A percentile compares a stretch with the other conserved stretches of the same genome.
These are phyloP conservation scores for Anaspis maculata DNA, from an alignment of 2,888 invertebrate genomes.

Conservation along the genomic window DNA sequence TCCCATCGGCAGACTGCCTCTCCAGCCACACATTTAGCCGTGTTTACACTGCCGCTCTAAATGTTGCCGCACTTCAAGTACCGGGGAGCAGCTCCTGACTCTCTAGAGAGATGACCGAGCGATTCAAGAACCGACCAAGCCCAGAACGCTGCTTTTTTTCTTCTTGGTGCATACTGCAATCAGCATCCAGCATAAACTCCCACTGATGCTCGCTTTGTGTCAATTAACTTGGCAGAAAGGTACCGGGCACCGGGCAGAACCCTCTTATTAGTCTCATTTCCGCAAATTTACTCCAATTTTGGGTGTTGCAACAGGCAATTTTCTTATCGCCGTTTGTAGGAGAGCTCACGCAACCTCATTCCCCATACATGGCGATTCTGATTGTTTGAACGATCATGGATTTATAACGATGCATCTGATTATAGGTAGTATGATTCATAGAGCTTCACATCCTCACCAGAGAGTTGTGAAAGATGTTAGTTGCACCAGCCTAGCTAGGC, in stretches of 20 bases:
- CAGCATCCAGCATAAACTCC: too few species aligned
- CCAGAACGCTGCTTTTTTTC: too few species aligned
- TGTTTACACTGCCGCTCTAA: constrained; percentile 21
- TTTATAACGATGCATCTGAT: constrained; percentile 15
- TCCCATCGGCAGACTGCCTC: constrained; percentile 21
- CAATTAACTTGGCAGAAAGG: too few species aligned
- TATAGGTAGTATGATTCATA: constrained; percentile 13
- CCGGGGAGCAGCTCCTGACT: constrained; percentile 3
- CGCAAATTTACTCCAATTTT: background rate
- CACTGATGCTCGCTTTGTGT: too few species aligned
- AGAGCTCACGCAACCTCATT: constrained; percentile 12
- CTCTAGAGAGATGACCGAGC: too few species aligned
- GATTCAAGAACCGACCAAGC: too few species aligned
- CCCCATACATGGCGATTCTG: constrained; percentile 12
- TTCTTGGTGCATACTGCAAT: too few species aligned
- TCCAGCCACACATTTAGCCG: constrained; percentile 18
- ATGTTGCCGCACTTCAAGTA: constrained; percentile 12
- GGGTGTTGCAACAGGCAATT: background rate
- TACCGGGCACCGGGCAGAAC: too few species aligned
- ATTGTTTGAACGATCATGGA: constrained; percentile 12
- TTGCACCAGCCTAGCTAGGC: too few species aligned
- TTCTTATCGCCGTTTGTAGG: background rate
- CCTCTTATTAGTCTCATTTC: too few species aligned
- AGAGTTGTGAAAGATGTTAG: constrained; percentile 12
- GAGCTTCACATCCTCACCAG: constrained; percentile 12